Evolutionary conservation across 2,888 invertebrate genomes (phyloP), one percentile per base, ranked within the genome.

Genomic region (Hydraecia micacea): DNA sequence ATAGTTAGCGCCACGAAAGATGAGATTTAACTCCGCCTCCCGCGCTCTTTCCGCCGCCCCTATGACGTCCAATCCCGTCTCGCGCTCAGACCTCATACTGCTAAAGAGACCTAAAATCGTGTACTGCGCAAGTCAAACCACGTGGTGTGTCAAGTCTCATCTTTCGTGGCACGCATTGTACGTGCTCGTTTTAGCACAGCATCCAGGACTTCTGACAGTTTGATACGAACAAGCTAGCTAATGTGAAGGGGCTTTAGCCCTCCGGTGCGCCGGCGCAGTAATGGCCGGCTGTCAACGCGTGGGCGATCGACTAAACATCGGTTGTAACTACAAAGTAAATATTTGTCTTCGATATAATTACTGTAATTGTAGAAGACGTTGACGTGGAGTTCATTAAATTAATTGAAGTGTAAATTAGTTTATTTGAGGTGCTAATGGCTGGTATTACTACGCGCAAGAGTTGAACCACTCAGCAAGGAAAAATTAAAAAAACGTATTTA

Each of bases 321-420:
- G 91, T 94, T 93, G 94, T 95, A 94, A 93, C 92, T 93, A 93
- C 93, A 88, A 86, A 92, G 94, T 93, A 95, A 95, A 95, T 96
- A 95, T 96, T 96, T 96, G 95, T 95, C 95, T 96, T 95, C 92
- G 90, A 89, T 91, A 92, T 94, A 95, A 95, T 96, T 95, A 94
- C 93, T 91, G 91, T 94, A 93, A 95, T 95, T 93, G 90, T 91
- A 88, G 70, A 80, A 78, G 78, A 81, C 67, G 80, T 69, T 73
- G 83, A 78, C 77, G 76, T 66, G 49, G 39, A 81, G 81, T 80
- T 84, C 84, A 86, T 85, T 84, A 79, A 83, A 84, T 89, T 84
- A 88, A 88, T 86, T 88, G 69, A 78, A 85, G 82, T 83, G 82
- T 83, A 85, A 77, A 87, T 83, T 83, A 70, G 49, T 79, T 71